phyloP scores from a whole-genome alignment of 1,140 invertebrate species.

The Papilio polytes region DNA sequence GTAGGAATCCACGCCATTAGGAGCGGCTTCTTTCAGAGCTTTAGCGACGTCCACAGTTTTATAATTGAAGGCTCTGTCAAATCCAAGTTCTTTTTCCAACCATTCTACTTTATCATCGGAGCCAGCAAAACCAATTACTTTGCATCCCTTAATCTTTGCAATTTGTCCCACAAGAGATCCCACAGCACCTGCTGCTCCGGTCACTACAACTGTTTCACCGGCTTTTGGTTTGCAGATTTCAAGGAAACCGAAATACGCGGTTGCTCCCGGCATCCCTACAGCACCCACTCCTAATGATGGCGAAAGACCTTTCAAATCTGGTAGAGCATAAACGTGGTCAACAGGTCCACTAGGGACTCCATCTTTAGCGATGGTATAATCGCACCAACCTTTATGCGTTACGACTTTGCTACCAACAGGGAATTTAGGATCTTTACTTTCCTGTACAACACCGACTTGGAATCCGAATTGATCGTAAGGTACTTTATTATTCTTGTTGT shows the following conservation, averaged over 20 bases:
- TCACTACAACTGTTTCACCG: conserved; percentile 35
- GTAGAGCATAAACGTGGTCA: conserved; percentile 48
- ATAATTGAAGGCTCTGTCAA: conserved; percentile 89
- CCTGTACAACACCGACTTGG: conserved; percentile 62
- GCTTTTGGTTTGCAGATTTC: conserved; percentile 56
- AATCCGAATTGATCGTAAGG: conserved; percentile 64
- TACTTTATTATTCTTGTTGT: conserved; percentile 39
- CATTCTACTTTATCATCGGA: conserved; percentile 88
- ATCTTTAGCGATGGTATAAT: conserved; percentile 68
- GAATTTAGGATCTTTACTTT: conserved; percentile 68
- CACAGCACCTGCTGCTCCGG: conserved; percentile 34
- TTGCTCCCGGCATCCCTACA: conserved; percentile 74
- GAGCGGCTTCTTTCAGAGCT: conserved; percentile 85
- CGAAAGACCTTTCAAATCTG: conserved; percentile 52
- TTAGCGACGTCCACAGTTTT: conserved; percentile 85
- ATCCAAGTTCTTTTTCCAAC: conserved; percentile 86
- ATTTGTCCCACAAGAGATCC: conserved; percentile 84
- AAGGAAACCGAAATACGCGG: conserved; percentile 89
- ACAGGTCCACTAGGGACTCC: neutral
- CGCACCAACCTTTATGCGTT: conserved; percentile 84
- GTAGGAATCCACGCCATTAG: conserved; percentile 87
- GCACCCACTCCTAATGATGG: conserved; percentile 52
- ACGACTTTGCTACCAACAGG: conserved; percentile 83
- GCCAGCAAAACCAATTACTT: conserved; percentile 90
- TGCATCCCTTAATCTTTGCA: conserved; percentile 88